Base-by-base conservation (phyloP, 1,140 invertebrate species). In the Brachionus plicatilis region DNA sequence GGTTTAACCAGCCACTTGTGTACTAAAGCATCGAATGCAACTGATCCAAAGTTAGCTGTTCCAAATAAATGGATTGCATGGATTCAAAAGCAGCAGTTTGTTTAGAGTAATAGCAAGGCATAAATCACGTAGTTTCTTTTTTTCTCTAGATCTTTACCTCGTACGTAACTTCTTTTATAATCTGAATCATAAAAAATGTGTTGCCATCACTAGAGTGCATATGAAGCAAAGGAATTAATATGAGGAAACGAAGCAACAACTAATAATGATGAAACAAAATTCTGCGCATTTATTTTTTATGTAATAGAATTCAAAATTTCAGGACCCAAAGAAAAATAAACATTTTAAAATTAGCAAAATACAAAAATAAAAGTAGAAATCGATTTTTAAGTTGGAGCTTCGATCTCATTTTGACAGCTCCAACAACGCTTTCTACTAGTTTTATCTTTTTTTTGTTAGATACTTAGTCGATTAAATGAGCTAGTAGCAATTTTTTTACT, bases 171-270 rank as follows among this genome's bases (percentile, higher is more conserved):
- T 14, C 3, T 41, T 14, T 68, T 72, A 43, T 72, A 43, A 45
- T 72, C 66, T 33, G n/a, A 68, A 68, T 68, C 66, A 33, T 68
- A 68, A 68, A 72, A 72, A 72, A 72, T 72, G 68, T 72, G 68
- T 43, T 72, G 8, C 20, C 41, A 41, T 43, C 14, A 72, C n/a
- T 24, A 12, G 20, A 27, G 60, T 33, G 33, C 27, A 33, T 68
- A 11, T 33, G 9, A 43, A 20, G 37, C 14, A 43, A 17, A n/a
- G 17, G 68, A 43, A 9, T 72, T 41, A 17, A 20, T 17, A 20
- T 14, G 17, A 43, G 68, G 37, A 72, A 72, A 72, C 14, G 29
- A 68, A 33, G 11, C 33, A 68, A 33, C 27, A 33, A 68, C 29
- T 41, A 72, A 41, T 20, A 72, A 41, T 60, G 20, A 41, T 41